A percentile compares a stretch with the other conserved stretches of the same genome.
These are phyloP conservation scores for Stigmatopora argus DNA, from an alignment of 2,113 vertebrate genomes.

Conservation along the genomic window DNA sequence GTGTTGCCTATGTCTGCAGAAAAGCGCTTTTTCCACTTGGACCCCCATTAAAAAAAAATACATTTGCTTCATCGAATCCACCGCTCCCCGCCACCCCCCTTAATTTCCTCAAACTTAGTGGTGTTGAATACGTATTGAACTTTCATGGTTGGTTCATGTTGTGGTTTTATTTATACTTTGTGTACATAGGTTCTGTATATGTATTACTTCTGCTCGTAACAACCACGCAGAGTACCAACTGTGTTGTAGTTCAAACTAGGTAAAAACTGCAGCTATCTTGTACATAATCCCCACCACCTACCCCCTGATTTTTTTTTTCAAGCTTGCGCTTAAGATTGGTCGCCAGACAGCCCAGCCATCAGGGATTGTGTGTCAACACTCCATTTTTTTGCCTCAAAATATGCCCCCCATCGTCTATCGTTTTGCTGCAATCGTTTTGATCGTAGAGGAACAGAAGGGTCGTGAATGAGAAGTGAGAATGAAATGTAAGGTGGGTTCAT, in stretches of 20 bases:
- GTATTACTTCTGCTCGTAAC: constrained; percentile 58
- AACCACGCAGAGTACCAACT: constrained; percentile 47
- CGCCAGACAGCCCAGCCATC: constrained; percentile 11
- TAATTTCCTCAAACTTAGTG: constrained; percentile 29
- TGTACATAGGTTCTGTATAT: constrained; percentile 68
- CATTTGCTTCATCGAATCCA: constrained; percentile 54
- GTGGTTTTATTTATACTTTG: constrained; percentile 74
- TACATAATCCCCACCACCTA: constrained; percentile 36
- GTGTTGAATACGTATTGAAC: constrained; percentile 51
- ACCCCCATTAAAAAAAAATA: constrained; percentile 51
- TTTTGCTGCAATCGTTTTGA: constrained; percentile 68
- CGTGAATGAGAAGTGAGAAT: constrained; percentile 27
- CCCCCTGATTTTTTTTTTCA: constrained; percentile 39
- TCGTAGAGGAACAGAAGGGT: constrained; percentile 66
- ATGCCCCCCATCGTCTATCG: not conserved
- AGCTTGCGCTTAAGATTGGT: constrained; percentile 60
- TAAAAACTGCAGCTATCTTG: constrained; percentile 47
- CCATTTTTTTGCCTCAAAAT: constrained; percentile 43
- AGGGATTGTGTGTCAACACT: constrained; percentile 57
- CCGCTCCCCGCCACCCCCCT: constrained; percentile 1
- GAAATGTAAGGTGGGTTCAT: constrained; percentile 25
- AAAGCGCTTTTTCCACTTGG: constrained; percentile 48
- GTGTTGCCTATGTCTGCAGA: constrained; percentile 30
- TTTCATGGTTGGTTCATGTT: constrained; percentile 48
- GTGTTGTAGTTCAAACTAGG: not conserved